Base-by-base conservation (phyloP, 2,888 invertebrate species). In the Pandemis corylana region DNA sequence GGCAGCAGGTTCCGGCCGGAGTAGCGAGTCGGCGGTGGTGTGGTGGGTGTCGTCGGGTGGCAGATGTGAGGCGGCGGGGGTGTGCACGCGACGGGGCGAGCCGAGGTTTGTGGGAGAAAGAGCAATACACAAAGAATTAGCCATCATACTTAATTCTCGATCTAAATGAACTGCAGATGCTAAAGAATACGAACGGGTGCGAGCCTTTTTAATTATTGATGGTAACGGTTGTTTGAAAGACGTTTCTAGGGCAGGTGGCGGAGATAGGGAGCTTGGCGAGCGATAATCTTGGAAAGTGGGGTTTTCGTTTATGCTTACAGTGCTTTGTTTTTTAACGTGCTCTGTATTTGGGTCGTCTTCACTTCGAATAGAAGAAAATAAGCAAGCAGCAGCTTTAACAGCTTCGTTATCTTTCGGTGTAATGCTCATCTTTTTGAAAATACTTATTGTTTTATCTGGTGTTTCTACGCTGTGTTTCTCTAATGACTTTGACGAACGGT, bases 41-140 rank as follows among this genome's bases (percentile, higher is more conserved):
- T 87, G 86, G 85, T 84, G 87, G 81, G 80, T 84, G 85, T 86
- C 89, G 84, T 88, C 87, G 84, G 83, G 85, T 85, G 88, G 85
- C 86, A 86, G 84, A 81, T 87, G 88, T 83, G 91, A 85, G 81
- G 89, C 89, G 85, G 86, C 91, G 82, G 93, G 89, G 92, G 89
- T 85, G 89, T 89, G 90, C 88, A 85, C 92, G 87, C 91, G 91
- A 87, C 89, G 90, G 85, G 88, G 87, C 89, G 93, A 91, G 91
- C 89, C 93, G 87, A 87, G 89, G 85, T 89, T 90, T 84, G 95
- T 89, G 91, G 95, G 95, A 95, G 95, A 96, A 84, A 95, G 89
- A 93, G 92, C 92, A 92, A 91, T 85, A 92, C 87, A 93, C 94
- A 95, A 82, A 94, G 92, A 95, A 94, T 95, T 96, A 95, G 95